Evolutionary conservation across 2,888 invertebrate genomes (phyloP), one percentile per base, ranked within the genome.

Genomic region (Cosmia pyralina): DNA sequence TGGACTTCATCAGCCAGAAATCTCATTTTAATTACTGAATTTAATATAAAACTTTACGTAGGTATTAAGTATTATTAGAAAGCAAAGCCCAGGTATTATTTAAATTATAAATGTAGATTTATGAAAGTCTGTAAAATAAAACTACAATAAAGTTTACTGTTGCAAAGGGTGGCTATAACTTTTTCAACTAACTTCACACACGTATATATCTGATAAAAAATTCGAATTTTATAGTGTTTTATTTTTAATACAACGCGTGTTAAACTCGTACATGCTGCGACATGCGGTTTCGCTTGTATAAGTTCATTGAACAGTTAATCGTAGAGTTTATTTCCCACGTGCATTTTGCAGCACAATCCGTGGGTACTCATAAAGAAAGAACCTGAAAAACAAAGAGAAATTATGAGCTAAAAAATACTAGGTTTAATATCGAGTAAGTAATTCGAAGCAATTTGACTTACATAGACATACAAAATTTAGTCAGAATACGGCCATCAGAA

Each of bases 61-160:
- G 13, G n/a, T 64, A 52, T 72, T 44, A 7, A n/a, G n/a, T n/a
- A 19, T 59, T 55, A 60, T 22, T 41, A 55, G 17, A 50, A 28
- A n/a, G 13, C 44, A 22, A 28, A 67, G 22, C 11, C 34, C 5
- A 62, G 22, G 19, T 44, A 44, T 41, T 53, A 55, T 64, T 77
- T 77, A 68, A 75, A 77, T 68, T 72, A 64, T n/a, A 62, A 41
- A 63, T 67, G 38, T 68, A 67, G 41, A 48, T 72, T 66, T 58
- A 64, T 38, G 22, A 70, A 74, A 65, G 55, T 65, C 22, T 59
- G 38, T 77, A 66, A 70, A 75, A 80, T 71, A 70, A 72, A 75
- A 80, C 73, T 69, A 72, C 28, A 73, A 72, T 75, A 78, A 80
- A 82, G 46, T 75, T 75, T 68, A 72, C 22, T 62, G 63, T 68